Percentiles rank a stretch among this genome's conserved stretches.
These are phyloP conservation scores for Lasioglossum morio DNA, from an alignment of 2,888 invertebrate species.

Conservation along the genomic window DNA sequence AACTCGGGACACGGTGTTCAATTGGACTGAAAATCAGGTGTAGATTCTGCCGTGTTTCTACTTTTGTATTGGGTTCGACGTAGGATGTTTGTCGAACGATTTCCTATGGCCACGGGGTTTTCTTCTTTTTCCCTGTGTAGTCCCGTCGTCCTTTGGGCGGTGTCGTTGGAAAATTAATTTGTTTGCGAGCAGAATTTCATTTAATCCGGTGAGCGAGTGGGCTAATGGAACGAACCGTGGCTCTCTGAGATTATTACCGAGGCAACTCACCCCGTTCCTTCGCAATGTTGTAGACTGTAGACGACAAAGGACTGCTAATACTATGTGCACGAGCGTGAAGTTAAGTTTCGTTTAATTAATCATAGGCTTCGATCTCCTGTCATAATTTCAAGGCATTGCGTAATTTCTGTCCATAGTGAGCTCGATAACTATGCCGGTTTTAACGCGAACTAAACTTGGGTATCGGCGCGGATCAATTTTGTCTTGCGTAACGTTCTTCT, in stretches of 20 bases:
- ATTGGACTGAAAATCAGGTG: conserved; percentile 13
- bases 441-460: not conserved
- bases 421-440: not conserved
- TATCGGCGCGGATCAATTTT: not conserved
- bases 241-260: conserved; percentile 48
- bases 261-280: not conserved
- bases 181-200: conserved; percentile 62
- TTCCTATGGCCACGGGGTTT: not conserved
- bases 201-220: conserved; percentile 55
- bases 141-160: not conserved
- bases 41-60: not conserved
- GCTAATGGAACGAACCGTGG: conserved; percentile 53
- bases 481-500: not conserved
- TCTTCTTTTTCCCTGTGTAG: not conserved
- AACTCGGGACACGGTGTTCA: not conserved
- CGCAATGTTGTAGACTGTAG: not conserved
- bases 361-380: not conserved
- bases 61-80: not conserved
- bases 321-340: not conserved
- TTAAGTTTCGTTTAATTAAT: not conserved
- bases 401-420: not conserved
- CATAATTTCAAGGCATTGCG: not conserved
- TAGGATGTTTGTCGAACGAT: not conserved
- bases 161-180: conserved; percentile 59
- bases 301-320: not conserved